Evolutionary conservation across 2,888 invertebrate genomes (phyloP), one percentile per base, ranked within the genome.

Genomic region (Amiota mariae): DNA sequence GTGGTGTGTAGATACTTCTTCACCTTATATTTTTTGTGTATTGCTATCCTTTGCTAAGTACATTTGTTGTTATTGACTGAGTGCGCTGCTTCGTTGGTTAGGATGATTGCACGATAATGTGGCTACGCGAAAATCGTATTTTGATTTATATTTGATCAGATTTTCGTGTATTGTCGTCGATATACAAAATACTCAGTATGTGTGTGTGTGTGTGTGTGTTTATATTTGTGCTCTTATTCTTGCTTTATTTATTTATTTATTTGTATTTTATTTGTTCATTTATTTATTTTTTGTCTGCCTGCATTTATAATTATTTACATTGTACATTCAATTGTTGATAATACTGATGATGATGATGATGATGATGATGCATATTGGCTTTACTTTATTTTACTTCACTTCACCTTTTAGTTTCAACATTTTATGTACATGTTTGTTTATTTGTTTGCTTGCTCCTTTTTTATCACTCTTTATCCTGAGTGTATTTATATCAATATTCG

Each of bases 241-340:
- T 61, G 49, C n/a, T 47, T 48, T 46, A 64, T 47, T 64, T 36
- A 11, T 63, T 36, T 63, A 12, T 61, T 63, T 63, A 6, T 63
- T n/a, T n/a, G n/a, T n/a, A n/a, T 12, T 20, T 2, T 63, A 36
- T 20, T 61, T 63, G 13, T 63, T 24, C 46, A 13, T 63, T 63
- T 63, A 46, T 82, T 83, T 83, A 81, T 82, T 82, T 84, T 79
- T 73, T 80, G 77, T 81, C 82, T 83, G 81, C 80, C 76, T 72
- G 75, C 73, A 75, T 75, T 73, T 78, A 79, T 85, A 85, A 80
- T 84, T 88, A 86, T 88, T 88, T 88, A 83, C 79, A 87, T 86
- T 86, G 86, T 85, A 87, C 87, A 87, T 86, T 85, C 85, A 87
- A 87, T 87, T 87, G 87, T 82, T 87, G 88, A 88, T 88, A 88